Conservation (phyloP, 2,113 vertebrate species). For the Menura novaehollandiae region DNA sequence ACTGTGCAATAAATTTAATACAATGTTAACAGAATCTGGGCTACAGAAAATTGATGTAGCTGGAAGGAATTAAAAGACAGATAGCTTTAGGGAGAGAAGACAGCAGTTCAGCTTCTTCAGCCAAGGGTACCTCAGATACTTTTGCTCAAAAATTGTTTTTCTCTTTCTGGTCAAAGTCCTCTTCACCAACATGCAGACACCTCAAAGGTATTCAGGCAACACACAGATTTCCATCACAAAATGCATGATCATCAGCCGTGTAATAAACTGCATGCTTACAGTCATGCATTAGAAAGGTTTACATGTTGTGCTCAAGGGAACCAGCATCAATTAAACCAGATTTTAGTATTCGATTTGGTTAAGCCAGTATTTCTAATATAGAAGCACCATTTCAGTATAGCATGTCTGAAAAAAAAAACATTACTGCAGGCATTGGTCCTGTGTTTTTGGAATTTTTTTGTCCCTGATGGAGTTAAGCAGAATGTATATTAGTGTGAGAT, state of each 20-base stretch:
- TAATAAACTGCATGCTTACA: not conserved
- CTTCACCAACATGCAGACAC: not conserved
- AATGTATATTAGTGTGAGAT: not conserved
- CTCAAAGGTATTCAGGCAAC: not conserved
- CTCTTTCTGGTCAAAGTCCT: not conserved
- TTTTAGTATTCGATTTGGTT: not conserved
- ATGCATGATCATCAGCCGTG: accelerated
- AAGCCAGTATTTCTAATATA: not conserved
- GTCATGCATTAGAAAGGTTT: not conserved
- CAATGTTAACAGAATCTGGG: not conserved
- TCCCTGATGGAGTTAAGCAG: not conserved
- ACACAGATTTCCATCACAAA: not conserved
- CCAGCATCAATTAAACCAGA: not conserved
- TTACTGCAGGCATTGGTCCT: not conserved
- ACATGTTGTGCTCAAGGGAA: not conserved
- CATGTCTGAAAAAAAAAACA: not conserved
- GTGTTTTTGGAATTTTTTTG: not conserved
- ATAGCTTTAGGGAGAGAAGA: not conserved
- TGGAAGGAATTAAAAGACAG: not conserved
- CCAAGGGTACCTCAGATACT: not conserved
- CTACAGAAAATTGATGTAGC: not conserved
- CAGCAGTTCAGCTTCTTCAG: not conserved
- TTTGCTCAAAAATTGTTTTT: not conserved
- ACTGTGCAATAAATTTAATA: not conserved
- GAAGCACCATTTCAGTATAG: not conserved